A percentile compares a stretch with the other conserved stretches of the same genome.
phyloP scores from a whole-genome alignment of 2,113 vertebrate genomes.

The Callipepla squamata region DNA sequence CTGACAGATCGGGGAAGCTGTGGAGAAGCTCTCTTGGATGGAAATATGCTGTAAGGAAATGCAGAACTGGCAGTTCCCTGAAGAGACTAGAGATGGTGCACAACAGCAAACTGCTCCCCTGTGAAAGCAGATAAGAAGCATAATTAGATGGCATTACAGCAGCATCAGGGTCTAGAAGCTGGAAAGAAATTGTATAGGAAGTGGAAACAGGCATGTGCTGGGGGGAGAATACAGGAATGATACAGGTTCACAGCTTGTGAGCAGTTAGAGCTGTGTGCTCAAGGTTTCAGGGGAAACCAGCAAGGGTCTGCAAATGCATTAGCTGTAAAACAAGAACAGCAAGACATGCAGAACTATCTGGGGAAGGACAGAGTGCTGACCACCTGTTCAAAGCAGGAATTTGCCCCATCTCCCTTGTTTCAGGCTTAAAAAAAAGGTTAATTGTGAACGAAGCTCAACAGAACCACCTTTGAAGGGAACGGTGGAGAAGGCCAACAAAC shows the following conservation, averaged over 20 bases:
- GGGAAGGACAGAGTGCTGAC: not conserved
- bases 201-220: not conserved
- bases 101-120: conserved; percentile 47
- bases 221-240: not conserved
- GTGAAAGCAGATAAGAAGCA: conserved; percentile 49
- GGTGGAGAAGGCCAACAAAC: not conserved
- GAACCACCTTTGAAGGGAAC: not conserved
- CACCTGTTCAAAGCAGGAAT: not conserved
- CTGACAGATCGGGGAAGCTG: not conserved
- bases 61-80: conserved; percentile 36
- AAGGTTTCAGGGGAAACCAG: not conserved
- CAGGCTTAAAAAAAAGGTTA: not conserved
- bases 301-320: not conserved
- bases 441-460: not conserved
- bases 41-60: not conserved
- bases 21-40: conserved; percentile 9
- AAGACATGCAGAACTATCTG: not conserved
- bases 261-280: accelerated
- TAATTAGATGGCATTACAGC: conserved; percentile 36
- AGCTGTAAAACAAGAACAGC: not conserved
- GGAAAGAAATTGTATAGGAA: not conserved
- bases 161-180: not conserved
- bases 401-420: not conserved
- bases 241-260: not conserved
- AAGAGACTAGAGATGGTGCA: conserved; percentile 40